Conservation (phyloP, 2,113 vertebrate species). For the Mustela nigripes region DNA sequence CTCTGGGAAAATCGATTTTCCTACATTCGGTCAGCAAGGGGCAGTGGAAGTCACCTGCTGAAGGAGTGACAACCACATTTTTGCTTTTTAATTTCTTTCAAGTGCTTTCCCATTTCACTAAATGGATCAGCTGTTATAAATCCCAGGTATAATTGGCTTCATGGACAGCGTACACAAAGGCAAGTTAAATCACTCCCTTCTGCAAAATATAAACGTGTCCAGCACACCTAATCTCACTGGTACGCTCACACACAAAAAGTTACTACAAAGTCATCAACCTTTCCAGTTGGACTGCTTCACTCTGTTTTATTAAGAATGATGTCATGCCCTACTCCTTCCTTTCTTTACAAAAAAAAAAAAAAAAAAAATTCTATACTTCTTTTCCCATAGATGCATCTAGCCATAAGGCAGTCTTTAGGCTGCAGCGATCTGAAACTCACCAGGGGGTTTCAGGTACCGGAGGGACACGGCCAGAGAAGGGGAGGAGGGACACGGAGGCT, state of each 20-base stretch:
- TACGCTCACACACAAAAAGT: neutral
- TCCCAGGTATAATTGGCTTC: conserved; percentile 32
- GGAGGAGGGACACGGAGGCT: neutral
- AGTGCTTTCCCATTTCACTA: conserved; percentile 3
- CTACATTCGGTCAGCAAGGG: neutral
- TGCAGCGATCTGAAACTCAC: neutral
- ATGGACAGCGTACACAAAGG: conserved; percentile 27
- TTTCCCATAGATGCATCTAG: conserved; percentile 1
- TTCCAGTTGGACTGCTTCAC: conserved; percentile 42
- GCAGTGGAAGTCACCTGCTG: neutral
- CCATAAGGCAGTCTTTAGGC: neutral
- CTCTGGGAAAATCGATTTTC: neutral
- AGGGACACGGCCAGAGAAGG: neutral
- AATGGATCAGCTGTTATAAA: neutral
- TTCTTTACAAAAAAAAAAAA: neutral
- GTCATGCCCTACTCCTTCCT: conserved; percentile 15
- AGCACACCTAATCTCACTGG: conserved; percentile 15
- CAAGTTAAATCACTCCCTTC: conserved; percentile 51
- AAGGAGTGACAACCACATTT: neutral
- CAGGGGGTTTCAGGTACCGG: neutral
- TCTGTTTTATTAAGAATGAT: conserved; percentile 65
- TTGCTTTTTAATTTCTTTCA: neutral
- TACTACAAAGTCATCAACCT: conserved; percentile 15
- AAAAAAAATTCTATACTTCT: neutral
- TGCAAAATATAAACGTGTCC: conserved; percentile 39